Base-by-base conservation (phyloP, 1,140 invertebrate genomes). In the Drosophila virilis region DNA sequence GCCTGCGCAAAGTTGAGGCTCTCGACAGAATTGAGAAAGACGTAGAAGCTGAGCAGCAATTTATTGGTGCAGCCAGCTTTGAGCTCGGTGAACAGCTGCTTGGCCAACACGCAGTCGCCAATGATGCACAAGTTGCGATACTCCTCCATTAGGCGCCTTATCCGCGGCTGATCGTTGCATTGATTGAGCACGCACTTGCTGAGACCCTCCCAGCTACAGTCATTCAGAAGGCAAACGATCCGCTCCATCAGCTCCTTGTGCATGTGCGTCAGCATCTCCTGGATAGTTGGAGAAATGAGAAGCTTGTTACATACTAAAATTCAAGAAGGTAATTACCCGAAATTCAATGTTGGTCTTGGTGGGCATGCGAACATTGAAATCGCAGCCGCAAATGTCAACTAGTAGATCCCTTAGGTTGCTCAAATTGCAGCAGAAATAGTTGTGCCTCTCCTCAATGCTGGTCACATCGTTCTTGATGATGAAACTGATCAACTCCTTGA, bases 251-350 rank as follows among this genome's bases (percentile, higher is more conserved):
- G 62, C 50, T 84, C 77, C 38, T 75, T 68, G 43, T 84, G 74
- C 84, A 89, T 84, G 40, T 89, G 84, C 0, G 84, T 89, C 0
- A 89, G 42, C 84, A 89, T 89, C 43, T 84, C 77, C 84, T 89
- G 9, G 5, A 7, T 8, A n/a, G 4, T 28, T 28, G 22, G 22
- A 28, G 22, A 3, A 28, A 28, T 28, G 4, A 5, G 22, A 0
- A 28, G 4, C 22, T 5, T 28, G 0, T 28, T 3, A 28, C 4
- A 28, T 5, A 1, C 10, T 8, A 0, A 22, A 3, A 32, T 17
- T 10, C 22, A 50, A 4, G 3, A 3, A 12, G 2, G 7, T 32
- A 9, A 9, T 28, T 2, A 90, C 84, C 5, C 84, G 78, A 58
- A 89, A 89, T 45, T 89, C 77, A 22, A 84, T 62, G 45, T 89